Base-by-base conservation (phyloP, 1,140 invertebrate species). In the Diuraphis noxia region DNA sequence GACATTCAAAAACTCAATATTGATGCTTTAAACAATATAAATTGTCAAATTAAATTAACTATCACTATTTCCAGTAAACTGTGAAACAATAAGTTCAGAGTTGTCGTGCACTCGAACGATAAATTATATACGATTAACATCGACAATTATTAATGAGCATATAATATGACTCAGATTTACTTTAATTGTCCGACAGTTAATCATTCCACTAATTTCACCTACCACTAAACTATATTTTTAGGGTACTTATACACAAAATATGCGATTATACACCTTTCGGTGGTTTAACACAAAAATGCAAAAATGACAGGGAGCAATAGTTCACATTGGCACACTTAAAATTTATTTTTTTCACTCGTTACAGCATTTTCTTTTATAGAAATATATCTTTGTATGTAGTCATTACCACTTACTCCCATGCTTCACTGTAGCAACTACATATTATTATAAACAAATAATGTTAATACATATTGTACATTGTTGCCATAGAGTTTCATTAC, bases 131-230 rank as follows among this genome's bases (percentile, higher is more conserved):
- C 56, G 30, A 72, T 72, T 63, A 72, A 72, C 56, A 72, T n/a
- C 30, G 56, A 72, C 56, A 13, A n/a, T n/a, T 72, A 72, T 72
- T 72, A 72, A 72, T n/a, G 56, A n/a, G 56, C 56, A 72, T 72
- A 72, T 72, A 72, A 72, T 72, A 72, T 72, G 13, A 72, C 56
- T n/a, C 56, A n/a, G 56, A 72, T 72, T 72, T 72, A 72, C 56
- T n/a, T n/a, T 72, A 72, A 72, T 72, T 72, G 56, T n/a, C 56
- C 34, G 56, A 72, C 30, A 72, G 56, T 72, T 72, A 72, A 72
- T 72, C 56, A 72, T 72, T 72, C 30, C 4, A 5, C 34, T 63
- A 63, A 63, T 63, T n/a, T 72, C 30, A 19, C 30, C 56, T n/a
- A 72, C 56, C 56, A n/a, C 56, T 72, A n/a, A 72, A n/a, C 56